Percentiles rank a stretch among this genome's conserved stretches.
These are phyloP conservation scores for Jacana jacana DNA, from an alignment of 2,113 vertebrate species.

Conservation along the genomic window DNA sequence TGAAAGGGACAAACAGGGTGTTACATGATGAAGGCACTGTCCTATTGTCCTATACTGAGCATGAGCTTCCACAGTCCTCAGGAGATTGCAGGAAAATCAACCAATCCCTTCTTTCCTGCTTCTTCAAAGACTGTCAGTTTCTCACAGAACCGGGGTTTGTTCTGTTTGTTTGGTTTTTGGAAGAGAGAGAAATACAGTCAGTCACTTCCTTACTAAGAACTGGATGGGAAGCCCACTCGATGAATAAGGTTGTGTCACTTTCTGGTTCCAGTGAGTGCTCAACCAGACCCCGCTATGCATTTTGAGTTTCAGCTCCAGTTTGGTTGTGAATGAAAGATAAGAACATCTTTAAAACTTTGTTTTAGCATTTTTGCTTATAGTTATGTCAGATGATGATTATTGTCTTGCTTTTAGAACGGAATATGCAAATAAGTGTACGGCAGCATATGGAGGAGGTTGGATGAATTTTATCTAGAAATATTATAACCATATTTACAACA, in stretches of 20 bases:
- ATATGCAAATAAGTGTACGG: not conserved
- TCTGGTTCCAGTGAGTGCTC: not conserved
- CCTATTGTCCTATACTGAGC: not conserved
- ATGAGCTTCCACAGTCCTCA: not conserved
- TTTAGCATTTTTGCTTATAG: not conserved
- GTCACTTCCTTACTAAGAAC: not conserved
- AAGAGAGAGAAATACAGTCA: not conserved
- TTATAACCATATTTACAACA: conserved; percentile 27
- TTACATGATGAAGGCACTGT: not conserved
- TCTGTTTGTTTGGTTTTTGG: not conserved
- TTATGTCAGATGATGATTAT: not conserved
- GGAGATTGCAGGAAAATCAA: not conserved
- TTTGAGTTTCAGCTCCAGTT: not conserved
- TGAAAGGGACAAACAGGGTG: not conserved
- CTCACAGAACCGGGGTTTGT: not conserved
- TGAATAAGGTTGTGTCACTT: not conserved
- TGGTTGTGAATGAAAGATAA: not conserved
- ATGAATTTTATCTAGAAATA: conserved; percentile 32
- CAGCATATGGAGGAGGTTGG: not conserved
- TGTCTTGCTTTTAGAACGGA: conserved; percentile 16
- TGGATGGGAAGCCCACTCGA: not conserved
- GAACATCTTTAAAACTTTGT: not conserved
- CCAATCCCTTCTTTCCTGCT: not conserved
- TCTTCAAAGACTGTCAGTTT: not conserved
- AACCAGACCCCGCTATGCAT: not conserved